Evolutionary conservation across 2,797 vertebrate genomes (phyloP).

Genomic region (Galagoides demidoff): DNA sequence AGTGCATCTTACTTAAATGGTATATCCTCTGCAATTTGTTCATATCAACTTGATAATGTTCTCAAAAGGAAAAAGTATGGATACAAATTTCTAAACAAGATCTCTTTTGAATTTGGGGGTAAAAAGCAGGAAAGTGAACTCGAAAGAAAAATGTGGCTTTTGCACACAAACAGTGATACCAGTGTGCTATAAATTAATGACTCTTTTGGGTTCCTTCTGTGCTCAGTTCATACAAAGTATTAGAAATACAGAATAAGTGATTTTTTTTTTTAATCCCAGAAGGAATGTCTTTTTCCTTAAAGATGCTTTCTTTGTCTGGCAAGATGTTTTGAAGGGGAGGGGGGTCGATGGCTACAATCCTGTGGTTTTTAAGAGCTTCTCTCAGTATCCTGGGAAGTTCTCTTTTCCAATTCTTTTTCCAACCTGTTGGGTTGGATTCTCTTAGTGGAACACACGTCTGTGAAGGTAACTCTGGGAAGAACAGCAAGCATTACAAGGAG

Average conservation of each 20-base stretch:
- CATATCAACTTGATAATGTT: constrained; percentile 87
- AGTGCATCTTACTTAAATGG: constrained; percentile 90
- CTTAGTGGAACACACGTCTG: background rate
- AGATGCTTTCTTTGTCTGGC: constrained; percentile 69
- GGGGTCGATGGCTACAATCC: background rate
- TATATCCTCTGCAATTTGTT: constrained; percentile 89
- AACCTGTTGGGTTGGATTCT: constrained; percentile 35
- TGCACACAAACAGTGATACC: constrained; percentile 72
- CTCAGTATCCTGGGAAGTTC: background rate
- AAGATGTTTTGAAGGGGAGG: background rate
- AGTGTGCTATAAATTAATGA: constrained; percentile 81
- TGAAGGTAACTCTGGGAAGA: background rate
- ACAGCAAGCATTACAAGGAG: background rate
- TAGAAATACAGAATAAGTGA: constrained; percentile 74
- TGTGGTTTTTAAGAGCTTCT: constrained; percentile 40
- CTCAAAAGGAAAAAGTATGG: constrained; percentile 85
- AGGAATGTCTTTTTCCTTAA: constrained; percentile 80
- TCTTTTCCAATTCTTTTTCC: background rate
- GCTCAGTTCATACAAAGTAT: constrained; percentile 72
- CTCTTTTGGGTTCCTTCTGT: constrained; percentile 67
- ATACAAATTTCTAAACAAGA: constrained; percentile 87
- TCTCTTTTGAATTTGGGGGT: constrained; percentile 62
- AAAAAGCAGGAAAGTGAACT: constrained; percentile 41
- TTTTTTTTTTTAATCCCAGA: constrained; percentile 65
- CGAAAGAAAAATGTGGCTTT: constrained; percentile 50